Percentiles rank a stretch among this genome's conserved stretches.
Evolutionary conservation across 1,140 invertebrate species (phyloP).

Genomic region (Campoletis sonorensis): DNA sequence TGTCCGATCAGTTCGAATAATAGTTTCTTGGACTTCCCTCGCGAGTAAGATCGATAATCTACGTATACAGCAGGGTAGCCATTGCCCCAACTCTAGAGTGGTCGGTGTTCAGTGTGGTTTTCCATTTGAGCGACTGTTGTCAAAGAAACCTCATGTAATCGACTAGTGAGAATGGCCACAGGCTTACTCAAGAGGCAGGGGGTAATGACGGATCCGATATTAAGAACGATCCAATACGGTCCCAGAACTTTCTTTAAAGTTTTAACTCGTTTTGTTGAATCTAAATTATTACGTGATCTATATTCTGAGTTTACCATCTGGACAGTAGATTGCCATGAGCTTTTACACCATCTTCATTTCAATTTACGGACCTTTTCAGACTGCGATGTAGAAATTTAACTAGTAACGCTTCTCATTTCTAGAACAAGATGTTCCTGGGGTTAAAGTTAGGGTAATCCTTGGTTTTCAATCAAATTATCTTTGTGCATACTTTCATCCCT

Average conservation of each 20-base stretch:
- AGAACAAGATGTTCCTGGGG: too few species aligned
- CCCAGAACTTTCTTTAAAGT: neutral
- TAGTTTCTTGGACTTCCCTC: neutral
- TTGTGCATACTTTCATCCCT: neutral
- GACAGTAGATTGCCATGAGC: neutral
- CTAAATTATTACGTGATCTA: neutral
- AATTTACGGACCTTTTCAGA: neutral
- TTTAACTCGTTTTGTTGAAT: neutral
- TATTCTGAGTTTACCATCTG: neutral
- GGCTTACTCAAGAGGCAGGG: neutral
- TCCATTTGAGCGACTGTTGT: neutral
- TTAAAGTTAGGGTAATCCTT: neutral
- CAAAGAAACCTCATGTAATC: constrained; percentile 2
- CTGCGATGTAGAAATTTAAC: neutral
- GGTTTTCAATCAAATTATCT: neutral
- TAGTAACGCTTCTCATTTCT: too few species aligned
- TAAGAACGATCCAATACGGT: neutral
- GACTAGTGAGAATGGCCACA: neutral
- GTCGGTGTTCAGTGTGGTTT: neutral
- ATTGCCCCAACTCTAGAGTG: neutral
- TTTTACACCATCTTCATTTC: neutral
- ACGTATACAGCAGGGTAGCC: neutral
- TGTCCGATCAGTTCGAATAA: constrained; percentile 27
- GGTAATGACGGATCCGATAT: neutral
- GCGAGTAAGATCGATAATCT: neutral